These are phyloP conservation scores for Meiosimyza platycephala DNA, from an alignment of 2,888 invertebrate genomes.

Conservation along the genomic window DNA sequence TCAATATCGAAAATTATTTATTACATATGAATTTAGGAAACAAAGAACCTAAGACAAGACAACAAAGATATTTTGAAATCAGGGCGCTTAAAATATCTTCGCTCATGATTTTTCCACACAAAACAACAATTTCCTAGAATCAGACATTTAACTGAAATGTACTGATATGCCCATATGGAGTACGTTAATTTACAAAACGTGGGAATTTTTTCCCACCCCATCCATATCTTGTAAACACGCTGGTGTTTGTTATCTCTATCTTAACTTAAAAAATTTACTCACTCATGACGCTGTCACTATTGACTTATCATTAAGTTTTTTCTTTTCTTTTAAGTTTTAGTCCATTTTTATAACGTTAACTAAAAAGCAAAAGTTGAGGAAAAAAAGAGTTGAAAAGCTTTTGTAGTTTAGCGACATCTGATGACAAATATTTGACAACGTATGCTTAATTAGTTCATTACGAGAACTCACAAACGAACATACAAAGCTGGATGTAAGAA, in stretches of 20 bases:
- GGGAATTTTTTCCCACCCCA: conserved; percentile 16
- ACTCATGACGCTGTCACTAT: conserved; percentile 10
- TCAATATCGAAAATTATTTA: too few species aligned
- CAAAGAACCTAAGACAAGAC: too few species aligned
- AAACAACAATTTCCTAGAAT: too few species aligned
- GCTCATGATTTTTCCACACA: too few species aligned
- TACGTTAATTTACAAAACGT: conserved; percentile 9
- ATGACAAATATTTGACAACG: conserved; percentile 63
- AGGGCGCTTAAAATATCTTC: too few species aligned
- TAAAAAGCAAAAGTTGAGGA: not conserved
- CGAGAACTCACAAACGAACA: conserved; percentile 28
- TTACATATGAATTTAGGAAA: too few species aligned
- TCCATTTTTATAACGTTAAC: conserved; percentile 9
- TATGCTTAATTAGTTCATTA: conserved; percentile 64
- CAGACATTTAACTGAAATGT: too few species aligned
- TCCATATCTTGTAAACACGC: not conserved
- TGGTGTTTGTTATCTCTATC: not conserved
- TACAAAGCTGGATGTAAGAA: too few species aligned
- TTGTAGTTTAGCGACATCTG: conserved; percentile 47
- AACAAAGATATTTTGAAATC: too few species aligned
- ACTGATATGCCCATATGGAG: too few species aligned
- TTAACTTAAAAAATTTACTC: not conserved
- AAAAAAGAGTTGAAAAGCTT: conserved; percentile 28
- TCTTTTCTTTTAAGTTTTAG: conserved; percentile 23
- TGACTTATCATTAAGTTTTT: conserved; percentile 33